phyloP scores from a whole-genome alignment of 2,888 invertebrate species.

The Rhagonycha lutea region DNA sequence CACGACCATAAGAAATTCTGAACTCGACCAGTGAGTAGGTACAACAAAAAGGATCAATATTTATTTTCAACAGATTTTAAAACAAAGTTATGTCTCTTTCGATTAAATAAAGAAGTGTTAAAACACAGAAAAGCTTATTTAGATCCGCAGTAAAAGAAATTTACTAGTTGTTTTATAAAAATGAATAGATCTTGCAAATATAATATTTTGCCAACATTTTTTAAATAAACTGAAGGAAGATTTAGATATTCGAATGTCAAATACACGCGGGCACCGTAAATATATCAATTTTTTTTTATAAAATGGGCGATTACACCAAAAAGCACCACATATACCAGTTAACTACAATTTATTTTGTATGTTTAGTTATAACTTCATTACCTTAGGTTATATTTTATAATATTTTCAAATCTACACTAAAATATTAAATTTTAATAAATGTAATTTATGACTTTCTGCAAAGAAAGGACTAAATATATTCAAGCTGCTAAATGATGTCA shows the following conservation, averaged over 20 bases:
- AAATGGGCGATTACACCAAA: background rate
- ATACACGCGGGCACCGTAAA: background rate
- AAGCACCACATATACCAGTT: background rate
- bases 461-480: background rate
- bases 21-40: no score
- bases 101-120: background rate
- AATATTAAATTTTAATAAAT: background rate
- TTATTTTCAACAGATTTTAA: background rate
- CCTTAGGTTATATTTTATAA: background rate
- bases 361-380: background rate
- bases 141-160: background rate
- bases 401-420: background rate
- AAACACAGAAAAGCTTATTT: background rate
- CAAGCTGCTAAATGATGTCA: background rate
- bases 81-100: background rate
- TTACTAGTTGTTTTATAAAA: background rate
- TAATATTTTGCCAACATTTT: background rate
- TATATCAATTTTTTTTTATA: background rate
- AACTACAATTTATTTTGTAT: background rate
- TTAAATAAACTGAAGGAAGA: background rate
- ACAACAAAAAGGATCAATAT: no score
- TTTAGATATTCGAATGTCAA: background rate
- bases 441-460: background rate
- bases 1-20: no score
- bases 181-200: background rate